Conservation (phyloP, 2,113 vertebrate species). For the Syngnathus scovelli region DNA sequence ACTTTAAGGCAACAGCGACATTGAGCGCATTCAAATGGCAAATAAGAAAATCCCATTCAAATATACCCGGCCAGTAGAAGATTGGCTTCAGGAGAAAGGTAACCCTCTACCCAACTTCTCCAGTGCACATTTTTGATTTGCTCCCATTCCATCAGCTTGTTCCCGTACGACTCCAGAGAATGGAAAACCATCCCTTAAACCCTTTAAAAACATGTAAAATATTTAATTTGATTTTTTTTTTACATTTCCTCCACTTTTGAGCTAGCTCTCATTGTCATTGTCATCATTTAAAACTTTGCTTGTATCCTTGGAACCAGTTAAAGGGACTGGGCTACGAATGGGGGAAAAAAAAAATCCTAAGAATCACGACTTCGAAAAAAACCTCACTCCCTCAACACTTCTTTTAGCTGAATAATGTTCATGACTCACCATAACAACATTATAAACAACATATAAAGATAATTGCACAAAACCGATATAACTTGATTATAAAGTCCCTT, state of each 20-base stretch:
- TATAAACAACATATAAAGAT: conserved; percentile 69
- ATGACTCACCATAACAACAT: conserved; percentile 53
- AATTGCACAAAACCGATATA: conserved; percentile 64
- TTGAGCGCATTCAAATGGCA: conserved; percentile 99
- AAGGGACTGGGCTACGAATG: conserved; percentile 78
- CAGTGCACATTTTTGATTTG: conserved; percentile 61
- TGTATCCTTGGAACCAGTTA: conserved; percentile 82
- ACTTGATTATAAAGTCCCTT: conserved; percentile 75
- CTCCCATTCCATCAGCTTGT: conserved; percentile 68
- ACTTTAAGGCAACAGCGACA: conserved; percentile 99
- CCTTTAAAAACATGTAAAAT: conserved; percentile 53
- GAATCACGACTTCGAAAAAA: not conserved
- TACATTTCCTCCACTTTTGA: conserved; percentile 16
- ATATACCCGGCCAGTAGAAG: conserved; percentile 98
- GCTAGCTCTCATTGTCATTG: conserved; percentile 75
- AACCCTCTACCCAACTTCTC: conserved; percentile 83
- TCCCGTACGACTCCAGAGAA: conserved; percentile 64
- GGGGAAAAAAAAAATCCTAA: not conserved
- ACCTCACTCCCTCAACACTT: not conserved
- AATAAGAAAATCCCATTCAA: conserved; percentile 99
- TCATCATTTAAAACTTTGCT: conserved; percentile 78
- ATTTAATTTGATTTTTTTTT: conserved; percentile 58
- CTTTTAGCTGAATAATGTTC: conserved; percentile 17
- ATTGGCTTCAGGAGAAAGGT: conserved; percentile 99
- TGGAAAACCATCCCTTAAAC: conserved; percentile 62